These are phyloP conservation scores for Halcyon senegalensis DNA, from an alignment of 2,113 vertebrate species.

Conservation along the genomic window DNA sequence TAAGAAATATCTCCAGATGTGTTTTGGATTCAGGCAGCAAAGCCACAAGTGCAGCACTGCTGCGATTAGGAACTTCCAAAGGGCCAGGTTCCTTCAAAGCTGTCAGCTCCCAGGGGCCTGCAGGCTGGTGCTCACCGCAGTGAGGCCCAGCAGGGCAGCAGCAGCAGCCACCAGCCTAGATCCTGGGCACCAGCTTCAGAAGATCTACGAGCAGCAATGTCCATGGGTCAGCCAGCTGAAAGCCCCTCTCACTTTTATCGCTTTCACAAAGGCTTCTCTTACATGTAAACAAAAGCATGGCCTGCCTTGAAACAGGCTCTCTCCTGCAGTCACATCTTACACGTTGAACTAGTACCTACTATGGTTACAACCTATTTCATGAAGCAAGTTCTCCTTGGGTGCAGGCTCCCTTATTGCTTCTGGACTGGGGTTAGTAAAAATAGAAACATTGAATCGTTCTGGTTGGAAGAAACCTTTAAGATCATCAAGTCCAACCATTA, in stretches of 20 bases:
- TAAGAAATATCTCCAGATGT: background rate
- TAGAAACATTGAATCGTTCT: background rate
- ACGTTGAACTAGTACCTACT: background rate
- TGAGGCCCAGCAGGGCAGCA: background rate
- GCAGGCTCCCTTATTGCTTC: background rate
- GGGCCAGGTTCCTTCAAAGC: background rate
- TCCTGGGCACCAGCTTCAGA: background rate
- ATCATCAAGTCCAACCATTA: background rate
- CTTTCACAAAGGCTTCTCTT: background rate
- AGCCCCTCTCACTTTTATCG: background rate
- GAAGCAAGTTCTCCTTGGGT: background rate
- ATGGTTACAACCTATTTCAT: background rate
- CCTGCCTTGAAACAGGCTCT: background rate
- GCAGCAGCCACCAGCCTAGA: background rate
- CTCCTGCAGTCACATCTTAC: background rate
- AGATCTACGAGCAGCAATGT: background rate
- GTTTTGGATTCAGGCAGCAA: background rate
- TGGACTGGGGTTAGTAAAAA: background rate
- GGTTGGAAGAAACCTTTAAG: background rate
- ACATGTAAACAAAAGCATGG: background rate
- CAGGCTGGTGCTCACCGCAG: accelerated
- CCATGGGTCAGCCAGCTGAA: background rate
- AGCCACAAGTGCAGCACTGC: background rate
- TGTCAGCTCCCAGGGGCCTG: accelerated
- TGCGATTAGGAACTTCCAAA: background rate